These are phyloP conservation scores for Diorhabda carinulata DNA, from an alignment of 1,140 invertebrate genomes.

Conservation along the genomic window DNA sequence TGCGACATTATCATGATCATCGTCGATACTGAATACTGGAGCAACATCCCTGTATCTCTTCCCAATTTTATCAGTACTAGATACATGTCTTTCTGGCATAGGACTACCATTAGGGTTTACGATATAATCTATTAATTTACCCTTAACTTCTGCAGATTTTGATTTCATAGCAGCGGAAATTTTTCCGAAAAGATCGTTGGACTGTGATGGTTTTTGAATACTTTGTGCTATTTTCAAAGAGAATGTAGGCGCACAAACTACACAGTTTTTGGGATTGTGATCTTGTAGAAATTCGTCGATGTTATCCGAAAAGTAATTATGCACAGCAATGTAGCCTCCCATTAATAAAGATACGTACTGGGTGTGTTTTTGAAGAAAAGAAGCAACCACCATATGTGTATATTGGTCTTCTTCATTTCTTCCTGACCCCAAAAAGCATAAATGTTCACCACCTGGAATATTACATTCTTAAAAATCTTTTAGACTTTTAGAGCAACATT, in stretches of 20 bases:
- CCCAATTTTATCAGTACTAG: slow-evolving; percentile 74
- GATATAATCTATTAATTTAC: slow-evolving; percentile 91
- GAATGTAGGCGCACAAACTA: slow-evolving; percentile 68
- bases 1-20: slow-evolving; percentile 72
- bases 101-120: slow-evolving; percentile 62
- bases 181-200: slow-evolving; percentile 68
- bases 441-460: slow-evolving; percentile 73
- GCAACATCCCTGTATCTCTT: slow-evolving; percentile 85
- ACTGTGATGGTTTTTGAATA: slow-evolving; percentile 49
- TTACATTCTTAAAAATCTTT: neutral
- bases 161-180: slow-evolving; percentile 76
- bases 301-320: slow-evolving; percentile 78
- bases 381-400: slow-evolving; percentile 97
- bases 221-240: slow-evolving; percentile 35
- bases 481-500: neutral
- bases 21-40: slow-evolving; percentile 93
- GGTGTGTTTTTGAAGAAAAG: slow-evolving; percentile 92
- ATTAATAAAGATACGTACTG: slow-evolving; percentile 88
- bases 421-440: slow-evolving; percentile 96
- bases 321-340: slow-evolving; percentile 88
- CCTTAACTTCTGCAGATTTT: slow-evolving; percentile 90
- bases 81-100: slow-evolving; percentile 69
- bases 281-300: slow-evolving; percentile 75
- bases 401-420: slow-evolving; percentile 93
- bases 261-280: slow-evolving; percentile 72